These are phyloP conservation scores for Dione juno DNA, from an alignment of 2,888 invertebrate species.

Conservation along the genomic window DNA sequence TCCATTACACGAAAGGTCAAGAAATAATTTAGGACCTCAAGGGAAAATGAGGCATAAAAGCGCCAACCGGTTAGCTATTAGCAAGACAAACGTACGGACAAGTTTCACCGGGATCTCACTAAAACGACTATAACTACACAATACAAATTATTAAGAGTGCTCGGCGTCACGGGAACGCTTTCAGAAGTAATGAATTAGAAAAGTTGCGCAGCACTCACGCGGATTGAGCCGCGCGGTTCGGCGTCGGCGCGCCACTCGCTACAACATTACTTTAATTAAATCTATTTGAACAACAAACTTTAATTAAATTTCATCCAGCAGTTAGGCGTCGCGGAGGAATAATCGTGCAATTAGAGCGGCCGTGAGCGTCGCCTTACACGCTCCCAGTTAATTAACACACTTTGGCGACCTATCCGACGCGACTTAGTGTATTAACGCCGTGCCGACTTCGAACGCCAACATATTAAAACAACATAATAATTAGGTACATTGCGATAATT, in stretches of 20 bases:
- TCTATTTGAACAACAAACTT: slow-evolving; percentile 85
- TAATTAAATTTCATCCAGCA: slow-evolving; percentile 85
- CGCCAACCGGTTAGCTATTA: slow-evolving; percentile 4
- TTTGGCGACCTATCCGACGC: slow-evolving; percentile 71
- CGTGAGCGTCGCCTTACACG: slow-evolving; percentile 83
- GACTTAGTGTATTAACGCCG: slow-evolving; percentile 56
- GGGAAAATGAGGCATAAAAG: background rate
- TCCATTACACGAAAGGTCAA: slow-evolving; percentile 31
- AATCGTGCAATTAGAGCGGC: slow-evolving; percentile 84
- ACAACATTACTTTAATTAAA: slow-evolving; percentile 85
- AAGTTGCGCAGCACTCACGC: slow-evolving; percentile 83
- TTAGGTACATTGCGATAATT: background rate
- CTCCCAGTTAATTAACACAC: slow-evolving; percentile 83
- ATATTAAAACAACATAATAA: background rate
- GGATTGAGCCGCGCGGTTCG: slow-evolving; percentile 79
- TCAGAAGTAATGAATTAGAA: slow-evolving; percentile 84
- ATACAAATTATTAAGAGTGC: slow-evolving; percentile 84
- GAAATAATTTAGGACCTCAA: background rate
- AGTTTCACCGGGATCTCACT: slow-evolving; percentile 55
- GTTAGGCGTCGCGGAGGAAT: slow-evolving; percentile 84
- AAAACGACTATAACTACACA: slow-evolving; percentile 75
- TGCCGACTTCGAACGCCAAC: background rate
- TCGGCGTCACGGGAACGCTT: slow-evolving; percentile 82
- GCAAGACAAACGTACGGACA: slow-evolving; percentile 32
- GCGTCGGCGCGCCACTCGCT: slow-evolving; percentile 74